These are phyloP conservation scores for Phocoena sinus DNA, from an alignment of 2,113 vertebrate species.

Conservation along the genomic window DNA sequence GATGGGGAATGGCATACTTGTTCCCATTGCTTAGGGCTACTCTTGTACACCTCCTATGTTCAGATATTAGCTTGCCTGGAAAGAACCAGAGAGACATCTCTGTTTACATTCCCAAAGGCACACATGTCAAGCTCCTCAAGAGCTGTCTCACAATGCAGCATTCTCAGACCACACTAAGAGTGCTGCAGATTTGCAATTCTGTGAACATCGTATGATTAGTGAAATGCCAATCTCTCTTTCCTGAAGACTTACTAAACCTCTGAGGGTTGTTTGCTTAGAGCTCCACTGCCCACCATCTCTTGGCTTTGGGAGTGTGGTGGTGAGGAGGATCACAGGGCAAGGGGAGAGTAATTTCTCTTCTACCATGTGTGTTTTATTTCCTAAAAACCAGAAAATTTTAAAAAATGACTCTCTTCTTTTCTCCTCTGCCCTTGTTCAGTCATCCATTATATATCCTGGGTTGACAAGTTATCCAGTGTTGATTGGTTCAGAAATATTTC, in stretches of 20 bases:
- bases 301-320: not conserved
- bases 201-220: not conserved
- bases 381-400: not conserved
- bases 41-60: not conserved
- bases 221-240: not conserved
- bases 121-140: not conserved
- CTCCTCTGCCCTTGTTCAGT: not conserved
- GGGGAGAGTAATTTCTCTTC: not conserved
- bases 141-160: not conserved
- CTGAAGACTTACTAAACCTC: rapidly evolving
- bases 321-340: not conserved
- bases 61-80: not conserved
- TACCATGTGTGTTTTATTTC: not conserved
- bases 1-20: not conserved
- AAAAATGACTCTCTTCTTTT: not conserved
- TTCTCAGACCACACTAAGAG: too few species aligned
- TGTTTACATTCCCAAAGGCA: not conserved
- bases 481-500: not conserved
- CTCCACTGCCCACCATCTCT: not conserved
- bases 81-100: not conserved
- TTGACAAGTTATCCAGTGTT: not conserved
- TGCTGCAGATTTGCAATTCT: not conserved
- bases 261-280: not conserved
- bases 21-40: too few species aligned
- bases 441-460: not conserved